Conservation (phyloP, 2,888 invertebrate species). For the Nomada goodeniana region DNA sequence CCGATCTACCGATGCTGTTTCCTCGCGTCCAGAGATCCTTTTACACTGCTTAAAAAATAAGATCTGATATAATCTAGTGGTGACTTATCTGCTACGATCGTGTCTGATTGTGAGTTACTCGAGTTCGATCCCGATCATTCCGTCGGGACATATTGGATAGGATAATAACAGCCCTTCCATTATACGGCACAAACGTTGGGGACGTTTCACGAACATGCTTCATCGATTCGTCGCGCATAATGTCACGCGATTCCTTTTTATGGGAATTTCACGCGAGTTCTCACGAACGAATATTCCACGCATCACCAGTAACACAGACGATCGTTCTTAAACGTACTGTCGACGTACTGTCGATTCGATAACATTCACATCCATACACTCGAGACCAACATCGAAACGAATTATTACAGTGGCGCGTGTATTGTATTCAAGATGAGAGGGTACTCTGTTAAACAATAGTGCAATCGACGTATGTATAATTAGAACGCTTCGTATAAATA, state of each 20-base stretch:
- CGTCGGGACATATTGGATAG: conserved; percentile 16
- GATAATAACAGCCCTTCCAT: conserved; percentile 10
- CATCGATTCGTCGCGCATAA: neutral
- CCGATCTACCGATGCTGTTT: neutral
- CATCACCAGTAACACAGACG: neutral
- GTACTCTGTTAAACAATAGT: neutral
- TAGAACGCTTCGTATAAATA: conserved; percentile 3
- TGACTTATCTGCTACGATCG: conserved; percentile 45
- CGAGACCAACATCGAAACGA: conserved; percentile 3
- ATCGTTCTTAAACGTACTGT: neutral
- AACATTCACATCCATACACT: no score
- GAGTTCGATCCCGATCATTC: conserved; percentile 16
- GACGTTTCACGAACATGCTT: conserved; percentile 19
- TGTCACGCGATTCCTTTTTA: neutral
- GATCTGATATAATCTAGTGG: conserved; percentile 52
- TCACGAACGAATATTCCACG: neutral
- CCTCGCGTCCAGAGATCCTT: neutral
- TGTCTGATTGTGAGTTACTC: conserved; percentile 16
- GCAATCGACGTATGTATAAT: neutral
- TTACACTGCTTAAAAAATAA: conserved; percentile 58
- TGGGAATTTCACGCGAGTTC: neutral
- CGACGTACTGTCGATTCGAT: no score
- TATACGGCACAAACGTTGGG: conserved; percentile 7
- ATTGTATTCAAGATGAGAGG: neutral
- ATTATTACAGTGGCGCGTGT: neutral